Evolutionary conservation across 2,797 vertebrate genomes (phyloP).

Genomic region (Danio kyathit): DNA sequence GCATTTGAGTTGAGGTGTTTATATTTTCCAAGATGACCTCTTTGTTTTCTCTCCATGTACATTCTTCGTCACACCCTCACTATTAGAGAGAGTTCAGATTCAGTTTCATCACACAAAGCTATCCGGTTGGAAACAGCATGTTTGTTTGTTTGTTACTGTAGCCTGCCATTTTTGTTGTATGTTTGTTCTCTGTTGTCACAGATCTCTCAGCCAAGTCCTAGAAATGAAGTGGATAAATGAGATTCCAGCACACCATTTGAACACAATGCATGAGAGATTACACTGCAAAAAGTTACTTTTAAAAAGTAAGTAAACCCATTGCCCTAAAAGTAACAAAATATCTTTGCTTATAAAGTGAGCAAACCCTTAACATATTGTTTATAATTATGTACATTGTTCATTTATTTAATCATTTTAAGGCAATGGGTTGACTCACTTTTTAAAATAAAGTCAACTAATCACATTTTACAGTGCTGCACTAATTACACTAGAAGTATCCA

Average conservation of each 20-base stretch:
- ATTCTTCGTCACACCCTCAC: not conserved
- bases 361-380: too few relatives aligned
- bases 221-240: not conserved
- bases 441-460: too few relatives aligned
- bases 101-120: not conserved
- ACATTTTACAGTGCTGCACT: too few relatives aligned
- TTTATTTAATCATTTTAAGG: too few relatives aligned
- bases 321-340: too few relatives aligned
- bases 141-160: not conserved
- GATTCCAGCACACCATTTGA: not conserved
- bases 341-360: too few relatives aligned
- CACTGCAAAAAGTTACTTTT: too few relatives aligned
- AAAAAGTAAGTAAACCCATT: too few relatives aligned
- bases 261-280: too few relatives aligned
- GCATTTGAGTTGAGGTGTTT: slow-evolving; percentile 54
- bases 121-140: not conserved
- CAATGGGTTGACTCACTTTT: too few relatives aligned
- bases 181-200: slow-evolving; percentile 11
- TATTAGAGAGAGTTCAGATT: not conserved
- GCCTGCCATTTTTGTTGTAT: not conserved
- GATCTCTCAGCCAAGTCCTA: slow-evolving; percentile 8
- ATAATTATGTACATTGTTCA: too few relatives aligned
- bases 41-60: not conserved
- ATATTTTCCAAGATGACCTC: slow-evolving; percentile 56
- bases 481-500: not conserved